Percentiles rank a stretch among this genome's conserved stretches.
Conservation (phyloP, 2,797 vertebrate species). For the Micromesistius poutassou region DNA sequence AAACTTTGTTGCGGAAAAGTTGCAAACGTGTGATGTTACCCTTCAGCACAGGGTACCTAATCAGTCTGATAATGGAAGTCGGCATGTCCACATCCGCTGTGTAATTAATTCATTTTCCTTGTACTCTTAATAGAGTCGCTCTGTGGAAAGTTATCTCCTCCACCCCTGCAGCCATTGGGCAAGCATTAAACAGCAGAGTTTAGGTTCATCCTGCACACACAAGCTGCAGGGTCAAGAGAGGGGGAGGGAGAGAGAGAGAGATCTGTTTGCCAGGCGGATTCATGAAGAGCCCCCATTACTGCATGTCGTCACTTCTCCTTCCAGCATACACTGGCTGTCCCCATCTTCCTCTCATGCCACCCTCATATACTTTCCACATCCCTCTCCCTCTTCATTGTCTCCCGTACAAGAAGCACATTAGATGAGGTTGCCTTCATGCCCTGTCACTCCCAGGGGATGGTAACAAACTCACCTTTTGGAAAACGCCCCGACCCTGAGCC, state of each 20-base stretch:
- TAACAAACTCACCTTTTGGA: constrained; percentile 41
- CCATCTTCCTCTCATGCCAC: constrained; percentile 18
- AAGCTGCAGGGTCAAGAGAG: constrained; percentile 31
- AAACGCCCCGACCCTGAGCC: constrained; percentile 13
- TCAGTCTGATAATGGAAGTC: no score
- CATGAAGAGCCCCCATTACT: constrained; percentile 33
- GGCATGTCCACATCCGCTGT: neutral
- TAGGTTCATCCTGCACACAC: constrained; percentile 42
- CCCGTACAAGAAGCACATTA: constrained; percentile 35
- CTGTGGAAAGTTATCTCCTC: constrained; percentile 29
- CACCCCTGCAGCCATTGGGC: neutral
- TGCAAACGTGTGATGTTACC: no score
- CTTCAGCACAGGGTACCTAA: no score
- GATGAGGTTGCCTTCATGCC: constrained; percentile 36
- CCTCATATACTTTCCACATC: neutral
- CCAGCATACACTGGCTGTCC: constrained; percentile 20
- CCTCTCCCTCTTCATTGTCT: neutral
- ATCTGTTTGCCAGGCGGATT: neutral
- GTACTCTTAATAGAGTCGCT: neutral
- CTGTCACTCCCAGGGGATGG: constrained; percentile 7
- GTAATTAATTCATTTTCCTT: neutral
- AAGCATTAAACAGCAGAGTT: constrained; percentile 31
- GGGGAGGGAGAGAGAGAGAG: no score
- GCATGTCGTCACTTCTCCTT: constrained; percentile 34
- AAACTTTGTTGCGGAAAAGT: neutral